A percentile compares a stretch with the other conserved stretches of the same genome.
Conservation (phyloP, 2,888 invertebrate genomes). For the Idaea aversata region DNA sequence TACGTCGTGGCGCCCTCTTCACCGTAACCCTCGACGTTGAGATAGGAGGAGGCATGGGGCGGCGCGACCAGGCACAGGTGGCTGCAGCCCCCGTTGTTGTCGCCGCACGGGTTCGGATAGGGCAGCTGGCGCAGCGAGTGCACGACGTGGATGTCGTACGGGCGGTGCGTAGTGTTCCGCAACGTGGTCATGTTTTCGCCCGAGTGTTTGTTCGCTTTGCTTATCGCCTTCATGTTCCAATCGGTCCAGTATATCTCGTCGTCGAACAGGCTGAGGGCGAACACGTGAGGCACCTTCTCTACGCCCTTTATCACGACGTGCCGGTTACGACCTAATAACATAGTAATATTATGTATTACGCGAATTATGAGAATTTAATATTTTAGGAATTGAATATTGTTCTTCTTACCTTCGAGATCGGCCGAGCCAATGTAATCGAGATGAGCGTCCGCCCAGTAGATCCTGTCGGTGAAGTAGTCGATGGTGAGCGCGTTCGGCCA, state of each 20-base stretch:
- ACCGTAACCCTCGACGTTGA: conserved; percentile 87
- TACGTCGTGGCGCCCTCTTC: conserved; percentile 89
- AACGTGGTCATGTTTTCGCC: conserved; percentile 87
- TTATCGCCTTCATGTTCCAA: conserved; percentile 97
- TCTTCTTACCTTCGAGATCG: conserved; percentile 91
- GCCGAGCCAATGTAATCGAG: conserved; percentile 97
- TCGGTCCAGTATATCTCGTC: conserved; percentile 98
- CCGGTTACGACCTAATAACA: conserved; percentile 64
- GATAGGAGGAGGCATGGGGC: conserved; percentile 86
- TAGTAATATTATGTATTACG: not conserved
- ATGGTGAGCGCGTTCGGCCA: conserved; percentile 99
- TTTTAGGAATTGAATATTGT: not conserved
- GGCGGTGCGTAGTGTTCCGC: conserved; percentile 95
- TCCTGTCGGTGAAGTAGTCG: conserved; percentile 96
- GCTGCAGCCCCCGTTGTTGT: conserved; percentile 96
- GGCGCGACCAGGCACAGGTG: conserved; percentile 96
- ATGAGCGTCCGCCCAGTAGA: conserved; percentile 99
- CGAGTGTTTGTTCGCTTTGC: conserved; percentile 94
- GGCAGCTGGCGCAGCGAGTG: conserved; percentile 93
- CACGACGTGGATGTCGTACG: conserved; percentile 95
- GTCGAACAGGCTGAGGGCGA: conserved; percentile 96
- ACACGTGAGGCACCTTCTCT: conserved; percentile 93
- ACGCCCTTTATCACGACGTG: conserved; percentile 89
- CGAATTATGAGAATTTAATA: not conserved
- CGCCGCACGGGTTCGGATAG: conserved; percentile 94